Conservation (phyloP, 2,113 vertebrate genomes). For the Serranochromis macrocephalus region DNA sequence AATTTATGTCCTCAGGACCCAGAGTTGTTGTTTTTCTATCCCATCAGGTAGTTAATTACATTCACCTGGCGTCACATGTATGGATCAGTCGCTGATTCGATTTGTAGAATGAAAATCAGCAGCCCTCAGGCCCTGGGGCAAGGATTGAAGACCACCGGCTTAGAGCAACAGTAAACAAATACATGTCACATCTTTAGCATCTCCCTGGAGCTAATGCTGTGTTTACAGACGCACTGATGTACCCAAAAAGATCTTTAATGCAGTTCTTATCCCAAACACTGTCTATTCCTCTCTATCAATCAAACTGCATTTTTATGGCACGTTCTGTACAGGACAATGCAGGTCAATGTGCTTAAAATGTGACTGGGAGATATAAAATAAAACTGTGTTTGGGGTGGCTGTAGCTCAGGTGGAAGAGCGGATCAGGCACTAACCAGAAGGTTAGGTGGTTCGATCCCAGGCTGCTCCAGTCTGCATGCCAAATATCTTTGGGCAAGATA, state of each 20-base stretch:
- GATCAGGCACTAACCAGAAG: neutral
- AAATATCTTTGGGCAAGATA: neutral
- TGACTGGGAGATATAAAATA: neutral
- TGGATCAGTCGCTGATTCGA: conserved; percentile 38
- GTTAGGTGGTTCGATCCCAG: neutral
- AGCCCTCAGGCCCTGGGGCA: neutral
- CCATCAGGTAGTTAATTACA: conserved; percentile 35
- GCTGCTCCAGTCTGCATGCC: neutral
- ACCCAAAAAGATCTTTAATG: neutral
- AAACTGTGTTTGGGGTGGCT: neutral
- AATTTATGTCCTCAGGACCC: conserved; percentile 14
- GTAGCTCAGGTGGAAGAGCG: neutral
- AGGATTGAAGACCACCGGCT: neutral
- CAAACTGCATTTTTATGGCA: neutral
- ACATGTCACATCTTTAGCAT: neutral
- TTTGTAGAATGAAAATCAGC: conserved; percentile 36
- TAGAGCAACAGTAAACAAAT: conserved; percentile 15
- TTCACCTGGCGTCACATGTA: conserved; percentile 25
- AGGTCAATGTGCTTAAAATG: neutral
- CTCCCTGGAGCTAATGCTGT: neutral
- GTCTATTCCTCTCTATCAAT: neutral
- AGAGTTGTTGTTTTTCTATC: conserved; percentile 2
- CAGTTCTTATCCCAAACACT: neutral
- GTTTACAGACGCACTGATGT: neutral
- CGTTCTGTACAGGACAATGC: neutral